phyloP scores from a whole-genome alignment of 2,888 invertebrate species.

The Epistrophe grossulariae region DNA sequence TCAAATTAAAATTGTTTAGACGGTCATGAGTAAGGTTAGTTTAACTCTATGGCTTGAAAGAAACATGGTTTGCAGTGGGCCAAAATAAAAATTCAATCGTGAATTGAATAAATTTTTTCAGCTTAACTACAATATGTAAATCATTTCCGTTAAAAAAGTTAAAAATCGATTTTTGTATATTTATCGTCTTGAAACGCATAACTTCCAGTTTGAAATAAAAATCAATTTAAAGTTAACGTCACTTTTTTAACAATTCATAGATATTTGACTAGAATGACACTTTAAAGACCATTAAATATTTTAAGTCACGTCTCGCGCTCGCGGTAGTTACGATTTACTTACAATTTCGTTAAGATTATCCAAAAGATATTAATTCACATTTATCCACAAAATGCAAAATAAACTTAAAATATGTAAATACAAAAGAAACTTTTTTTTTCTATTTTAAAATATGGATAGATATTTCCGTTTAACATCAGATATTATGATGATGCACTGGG shows the following conservation, averaged over 20 bases:
- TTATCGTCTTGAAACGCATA: neutral
- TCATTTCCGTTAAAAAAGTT: neutral
- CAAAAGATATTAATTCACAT: neutral
- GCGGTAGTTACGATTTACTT: conserved; percentile 35
- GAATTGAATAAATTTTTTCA: neutral
- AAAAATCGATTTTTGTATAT: neutral
- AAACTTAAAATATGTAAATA: neutral
- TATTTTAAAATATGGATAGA: neutral
- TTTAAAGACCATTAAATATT: neutral
- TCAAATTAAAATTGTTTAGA: neutral
- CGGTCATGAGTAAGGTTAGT: neutral
- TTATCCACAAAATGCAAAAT: neutral
- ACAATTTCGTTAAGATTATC: conserved; percentile 35
- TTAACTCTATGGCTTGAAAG: neutral
- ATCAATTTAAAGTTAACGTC: conserved; percentile 1
- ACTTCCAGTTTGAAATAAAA: neutral
- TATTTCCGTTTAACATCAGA: neutral
- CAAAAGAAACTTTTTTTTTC: conserved; percentile 1
- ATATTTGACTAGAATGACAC: conserved; percentile 22
- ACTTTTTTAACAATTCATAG: neutral
- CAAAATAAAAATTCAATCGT: neutral
- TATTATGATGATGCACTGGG: conserved; percentile 47
- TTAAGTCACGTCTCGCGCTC: neutral
- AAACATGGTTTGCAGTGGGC: neutral
- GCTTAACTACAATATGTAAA: neutral